Conservation (phyloP, 2,113 vertebrate genomes). For the Silurus asotus region DNA sequence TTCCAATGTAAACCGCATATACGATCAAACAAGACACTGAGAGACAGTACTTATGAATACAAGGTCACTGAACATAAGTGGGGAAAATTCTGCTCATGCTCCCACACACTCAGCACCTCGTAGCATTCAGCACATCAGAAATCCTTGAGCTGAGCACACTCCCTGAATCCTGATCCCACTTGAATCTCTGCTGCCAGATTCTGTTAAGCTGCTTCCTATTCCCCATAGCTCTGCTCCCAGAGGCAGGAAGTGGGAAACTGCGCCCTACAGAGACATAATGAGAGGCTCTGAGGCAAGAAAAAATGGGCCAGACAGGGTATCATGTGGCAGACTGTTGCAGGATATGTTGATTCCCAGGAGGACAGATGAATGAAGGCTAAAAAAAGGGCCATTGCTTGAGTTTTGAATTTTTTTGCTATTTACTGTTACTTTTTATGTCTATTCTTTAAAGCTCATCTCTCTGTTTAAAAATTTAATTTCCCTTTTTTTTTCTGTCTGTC, state of each 20-base stretch:
- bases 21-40: neutral
- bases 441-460: neutral
- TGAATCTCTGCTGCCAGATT: slow-evolving; percentile 12
- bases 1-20: neutral
- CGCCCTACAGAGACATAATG: slow-evolving; percentile 23
- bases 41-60: slow-evolving; percentile 12
- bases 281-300: slow-evolving; percentile 19
- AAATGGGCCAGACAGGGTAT: slow-evolving; percentile 10
- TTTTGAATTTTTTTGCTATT: neutral
- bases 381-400: neutral
- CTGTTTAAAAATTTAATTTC: neutral
- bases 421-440: neutral
- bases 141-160: neutral
- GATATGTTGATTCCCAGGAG: slow-evolving; percentile 11
- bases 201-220: slow-evolving; percentile 23
- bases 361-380: neutral
- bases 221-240: slow-evolving; percentile 22
- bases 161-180: slow-evolving; percentile 1
- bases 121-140: neutral
- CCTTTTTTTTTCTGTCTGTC: neutral
- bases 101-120: slow-evolving; percentile 30
- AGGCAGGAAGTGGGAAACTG: slow-evolving; percentile 45
- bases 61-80: neutral
- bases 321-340: slow-evolving; percentile 9
- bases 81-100: slow-evolving; percentile 23